phyloP scores from a whole-genome alignment of 2,888 invertebrate species.

The Microctonus brassicae region DNA sequence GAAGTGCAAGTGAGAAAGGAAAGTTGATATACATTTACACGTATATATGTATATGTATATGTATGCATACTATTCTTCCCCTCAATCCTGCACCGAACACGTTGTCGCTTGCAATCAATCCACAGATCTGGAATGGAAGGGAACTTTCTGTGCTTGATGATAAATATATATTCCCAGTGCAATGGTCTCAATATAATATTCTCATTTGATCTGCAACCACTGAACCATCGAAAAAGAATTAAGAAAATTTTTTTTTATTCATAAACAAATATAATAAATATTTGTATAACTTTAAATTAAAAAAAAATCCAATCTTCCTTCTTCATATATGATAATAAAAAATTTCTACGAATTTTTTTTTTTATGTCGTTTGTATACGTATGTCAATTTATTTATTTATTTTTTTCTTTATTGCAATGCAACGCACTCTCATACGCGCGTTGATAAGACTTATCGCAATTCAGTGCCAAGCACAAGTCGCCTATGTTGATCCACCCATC shows the following conservation, averaged over 20 bases:
- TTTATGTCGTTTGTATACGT: neutral
- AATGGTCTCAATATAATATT: slow-evolving; percentile 5
- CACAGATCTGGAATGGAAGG: slow-evolving; percentile 30
- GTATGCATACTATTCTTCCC: slow-evolving; percentile 1
- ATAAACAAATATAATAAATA: too few relatives aligned
- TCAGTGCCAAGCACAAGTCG: slow-evolving; percentile 8
- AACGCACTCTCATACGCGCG: slow-evolving; percentile 4
- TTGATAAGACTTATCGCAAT: slow-evolving; percentile 25
- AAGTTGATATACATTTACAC: slow-evolving; percentile 2
- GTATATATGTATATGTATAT: too few relatives aligned
- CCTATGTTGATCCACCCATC: slow-evolving; percentile 23
- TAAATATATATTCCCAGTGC: neutral
- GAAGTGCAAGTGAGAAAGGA: neutral
- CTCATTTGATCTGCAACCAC: neutral
- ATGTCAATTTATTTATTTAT: neutral
- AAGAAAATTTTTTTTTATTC: too few relatives aligned
- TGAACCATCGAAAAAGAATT: neutral
- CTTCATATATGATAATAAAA: neutral
- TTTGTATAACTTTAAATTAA: neutral
- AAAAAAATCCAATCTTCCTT: neutral
- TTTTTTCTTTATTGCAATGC: neutral
- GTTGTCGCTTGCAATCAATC: slow-evolving; percentile 38
- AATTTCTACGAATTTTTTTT: neutral
- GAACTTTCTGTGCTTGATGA: slow-evolving; percentile 21
- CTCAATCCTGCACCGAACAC: slow-evolving; percentile 22